phyloP scores from a whole-genome alignment of 1,140 invertebrate species.

The Drosophila hydei region DNA sequence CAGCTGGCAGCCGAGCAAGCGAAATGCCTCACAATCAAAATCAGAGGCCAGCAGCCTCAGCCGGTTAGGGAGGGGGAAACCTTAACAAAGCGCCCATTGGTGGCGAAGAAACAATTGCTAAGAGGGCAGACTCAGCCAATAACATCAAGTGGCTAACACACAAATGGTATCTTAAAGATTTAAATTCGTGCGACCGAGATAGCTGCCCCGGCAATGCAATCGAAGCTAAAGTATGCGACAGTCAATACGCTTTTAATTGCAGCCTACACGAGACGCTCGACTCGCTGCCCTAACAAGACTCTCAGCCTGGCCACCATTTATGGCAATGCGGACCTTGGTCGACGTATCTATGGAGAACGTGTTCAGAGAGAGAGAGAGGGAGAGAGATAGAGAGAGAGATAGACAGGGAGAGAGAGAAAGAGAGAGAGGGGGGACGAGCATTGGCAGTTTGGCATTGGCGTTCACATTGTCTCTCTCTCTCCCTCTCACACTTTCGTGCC shows the following conservation, averaged over 20 bases:
- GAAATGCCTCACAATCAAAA: constrained; percentile 51
- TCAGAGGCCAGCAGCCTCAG: neutral
- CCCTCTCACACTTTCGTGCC: neutral
- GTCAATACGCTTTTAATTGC: constrained; percentile 81
- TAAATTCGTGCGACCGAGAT: constrained; percentile 56
- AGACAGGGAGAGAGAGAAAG: neutral
- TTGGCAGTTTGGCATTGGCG: constrained; percentile 59
- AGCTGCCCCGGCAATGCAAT: constrained; percentile 52
- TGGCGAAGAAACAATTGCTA: constrained; percentile 40
- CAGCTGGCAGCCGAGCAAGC: constrained; percentile 51
- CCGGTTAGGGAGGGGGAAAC: neutral
- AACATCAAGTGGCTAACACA: constrained; percentile 61
- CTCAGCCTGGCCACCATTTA: constrained; percentile 67
- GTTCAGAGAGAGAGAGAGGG: constrained; percentile 1
- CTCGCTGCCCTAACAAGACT: constrained; percentile 71
- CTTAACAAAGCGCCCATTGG: constrained; percentile 60
- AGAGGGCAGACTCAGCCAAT: constrained; percentile 56
- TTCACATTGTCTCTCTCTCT: constrained; percentile 3
- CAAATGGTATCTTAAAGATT: constrained; percentile 36
- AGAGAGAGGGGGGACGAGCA: constrained; percentile 2
- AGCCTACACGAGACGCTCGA: constrained; percentile 49
- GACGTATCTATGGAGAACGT: constrained; percentile 27
- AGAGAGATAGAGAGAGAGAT: constrained; percentile 7
- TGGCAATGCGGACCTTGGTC: constrained; percentile 69
- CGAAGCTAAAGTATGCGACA: constrained; percentile 32